Base-by-base conservation (phyloP, 35 echinoderm and acorn worm species). In the Eucidaris tribuloides region DNA sequence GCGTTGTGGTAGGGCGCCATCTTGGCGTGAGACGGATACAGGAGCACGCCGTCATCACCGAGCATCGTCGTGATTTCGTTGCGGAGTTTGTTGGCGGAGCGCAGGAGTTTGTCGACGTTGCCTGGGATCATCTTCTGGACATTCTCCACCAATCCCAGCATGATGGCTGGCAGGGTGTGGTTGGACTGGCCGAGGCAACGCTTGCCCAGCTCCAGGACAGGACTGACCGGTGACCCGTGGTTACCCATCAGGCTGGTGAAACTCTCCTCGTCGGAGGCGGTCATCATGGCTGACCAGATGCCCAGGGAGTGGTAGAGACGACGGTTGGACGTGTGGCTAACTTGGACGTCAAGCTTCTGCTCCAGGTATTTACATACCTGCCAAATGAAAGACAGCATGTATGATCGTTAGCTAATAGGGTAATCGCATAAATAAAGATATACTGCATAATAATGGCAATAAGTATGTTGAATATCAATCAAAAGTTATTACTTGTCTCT, bases 1-100 rank as follows among this genome's bases (percentile, higher is more conserved):
- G 96, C 88, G 45, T 93, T 89, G 71, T 99, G 96, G 82, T 71
- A 99, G 27, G 85, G 96, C n/a, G 96, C 91, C 41, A 99, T 49
- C 79, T 99, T 99, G 23, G 96, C 87, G 76, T 99, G 96, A 43
- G 96, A 90, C 3, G 96, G 96, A 52, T 93, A 99, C 41, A 99
- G 35, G 9, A 99, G 58, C 2, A 99, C 83, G 3, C 96, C 96
- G 58, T 99, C 82, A 22, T 89, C 68, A 6, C 96, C 96, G 19
- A 99, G 46, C 29, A 99, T 62, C 5, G 82, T 84, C 29, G 65
- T 60, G 32, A 99, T 48, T 43, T 99, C 86, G 7, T 82, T 87
- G 3, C 81, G 45, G 17, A 99, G 79, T 62, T 93, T 99, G 3
- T 85, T 42, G 44, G 82, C 83, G 3, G 91, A 83, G 0, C 39